A percentile compares a stretch with the other conserved stretches of the same genome.
These are phyloP conservation scores for Luscinia megarhynchos DNA, from an alignment of 2,797 vertebrate species.

Conservation along the genomic window DNA sequence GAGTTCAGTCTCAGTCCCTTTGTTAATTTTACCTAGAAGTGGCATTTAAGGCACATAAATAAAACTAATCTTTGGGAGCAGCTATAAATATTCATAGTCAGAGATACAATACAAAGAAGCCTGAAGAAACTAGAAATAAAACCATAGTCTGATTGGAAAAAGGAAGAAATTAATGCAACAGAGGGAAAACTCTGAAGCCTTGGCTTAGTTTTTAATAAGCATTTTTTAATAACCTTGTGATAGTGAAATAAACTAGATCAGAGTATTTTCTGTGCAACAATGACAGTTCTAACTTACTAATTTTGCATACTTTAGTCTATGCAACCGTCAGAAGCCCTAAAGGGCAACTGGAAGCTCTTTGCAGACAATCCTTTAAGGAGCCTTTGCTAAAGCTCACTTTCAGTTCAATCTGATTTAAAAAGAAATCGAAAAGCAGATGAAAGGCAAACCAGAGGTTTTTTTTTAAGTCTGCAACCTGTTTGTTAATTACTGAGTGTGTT, in stretches of 20 bases:
- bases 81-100: slow-evolving; percentile 13
- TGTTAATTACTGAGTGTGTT: neutral
- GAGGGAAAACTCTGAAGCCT: neutral
- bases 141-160: neutral
- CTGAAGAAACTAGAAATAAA: neutral
- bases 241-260: slow-evolving; percentile 37
- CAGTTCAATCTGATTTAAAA: neutral
- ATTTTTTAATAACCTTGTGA: slow-evolving; percentile 9
- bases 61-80: neutral
- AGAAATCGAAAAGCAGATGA: neutral
- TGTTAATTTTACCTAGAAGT: slow-evolving; percentile 4
- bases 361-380: slow-evolving; percentile 6
- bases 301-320: neutral
- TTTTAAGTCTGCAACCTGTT: neutral
- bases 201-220: slow-evolving; percentile 9
- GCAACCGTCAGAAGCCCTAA: neutral
- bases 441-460: neutral
- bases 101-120: neutral
- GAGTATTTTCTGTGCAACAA: neutral
- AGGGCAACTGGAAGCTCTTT: neutral
- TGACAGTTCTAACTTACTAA: neutral
- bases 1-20: neutral
- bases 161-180: neutral
- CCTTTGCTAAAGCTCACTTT: neutral
- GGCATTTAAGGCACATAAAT: neutral